Evolutionary conservation across 92 coral and sea anemone species (phyloP).

Genomic region (Zoanthus sociatus): DNA sequence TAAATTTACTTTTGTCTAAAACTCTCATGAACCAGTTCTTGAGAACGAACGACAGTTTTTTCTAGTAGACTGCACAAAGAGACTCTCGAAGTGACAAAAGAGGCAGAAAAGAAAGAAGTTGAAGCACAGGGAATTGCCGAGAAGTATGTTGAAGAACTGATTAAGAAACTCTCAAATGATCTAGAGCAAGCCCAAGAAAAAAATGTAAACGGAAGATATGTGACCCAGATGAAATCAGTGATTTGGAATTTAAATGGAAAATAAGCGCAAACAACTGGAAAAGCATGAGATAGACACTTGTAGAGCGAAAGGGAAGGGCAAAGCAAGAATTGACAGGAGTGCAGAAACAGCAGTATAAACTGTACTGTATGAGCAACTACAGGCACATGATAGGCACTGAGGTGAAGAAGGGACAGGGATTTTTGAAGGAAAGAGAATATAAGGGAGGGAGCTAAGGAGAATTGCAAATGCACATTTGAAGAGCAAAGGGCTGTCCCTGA

Average conservation of each 20-base stretch:
- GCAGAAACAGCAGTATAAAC: constrained; percentile 65
- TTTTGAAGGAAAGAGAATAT: constrained; percentile 46
- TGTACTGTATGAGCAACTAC: constrained; percentile 59
- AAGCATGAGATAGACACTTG: constrained; percentile 18
- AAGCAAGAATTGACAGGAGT: constrained; percentile 62
- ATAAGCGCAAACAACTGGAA: constrained; percentile 59
- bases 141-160: constrained; percentile 51
- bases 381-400: constrained; percentile 59
- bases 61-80: constrained; percentile 38
- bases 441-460: constrained; percentile 50
- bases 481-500: constrained; percentile 36
- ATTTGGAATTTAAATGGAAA: constrained; percentile 58
- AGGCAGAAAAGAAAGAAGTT: constrained; percentile 58
- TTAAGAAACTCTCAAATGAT: constrained; percentile 46
- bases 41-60: constrained; percentile 44
- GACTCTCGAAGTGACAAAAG: constrained; percentile 40
- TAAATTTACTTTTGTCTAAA: constrained; percentile 50
- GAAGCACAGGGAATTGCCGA: constrained; percentile 53
- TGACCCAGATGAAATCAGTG: constrained; percentile 63
- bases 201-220: constrained; percentile 62
- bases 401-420: constrained; percentile 63
- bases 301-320: constrained; percentile 10
- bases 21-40: constrained; percentile 56
- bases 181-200: constrained; percentile 51
- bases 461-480: constrained; percentile 49